These are phyloP conservation scores for Sebastes flavidus DNA, from an alignment of 2,797 vertebrate species.

Conservation along the genomic window DNA sequence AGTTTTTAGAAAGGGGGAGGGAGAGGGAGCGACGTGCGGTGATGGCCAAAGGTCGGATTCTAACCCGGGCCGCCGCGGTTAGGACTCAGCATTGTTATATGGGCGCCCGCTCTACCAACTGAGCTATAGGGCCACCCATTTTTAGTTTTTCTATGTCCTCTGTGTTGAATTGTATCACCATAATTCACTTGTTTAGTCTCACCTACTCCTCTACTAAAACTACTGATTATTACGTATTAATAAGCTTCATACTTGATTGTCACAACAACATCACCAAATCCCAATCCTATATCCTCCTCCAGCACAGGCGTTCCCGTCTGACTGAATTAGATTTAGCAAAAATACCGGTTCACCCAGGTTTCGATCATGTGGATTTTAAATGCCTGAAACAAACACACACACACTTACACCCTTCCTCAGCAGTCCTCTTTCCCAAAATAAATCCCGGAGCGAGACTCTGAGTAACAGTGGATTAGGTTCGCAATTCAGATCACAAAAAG, in stretches of 20 bases:
- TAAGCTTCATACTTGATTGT: background rate
- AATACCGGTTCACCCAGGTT: slow-evolving; percentile 28
- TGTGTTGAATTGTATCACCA: background rate
- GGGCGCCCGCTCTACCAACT: too few species aligned
- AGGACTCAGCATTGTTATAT: too few species aligned
- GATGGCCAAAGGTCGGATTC: too few species aligned
- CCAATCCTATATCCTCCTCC: background rate
- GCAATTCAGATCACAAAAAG: slow-evolving; percentile 25
- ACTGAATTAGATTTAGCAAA: slow-evolving; percentile 9
- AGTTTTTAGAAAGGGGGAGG: too few species aligned
- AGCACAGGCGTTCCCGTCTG: background rate
- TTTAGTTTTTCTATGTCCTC: background rate
- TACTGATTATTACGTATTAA: background rate
- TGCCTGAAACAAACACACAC: background rate
- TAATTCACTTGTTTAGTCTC: background rate
- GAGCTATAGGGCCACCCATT: too few species aligned
- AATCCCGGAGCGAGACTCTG: slow-evolving; percentile 37
- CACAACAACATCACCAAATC: background rate
- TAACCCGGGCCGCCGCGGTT: too few species aligned
- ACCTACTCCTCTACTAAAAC: background rate
- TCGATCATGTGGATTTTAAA: slow-evolving; percentile 27
- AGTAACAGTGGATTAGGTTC: slow-evolving; percentile 55
- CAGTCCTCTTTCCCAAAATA: slow-evolving; percentile 69
- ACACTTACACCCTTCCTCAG: background rate
- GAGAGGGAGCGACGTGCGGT: too few species aligned